phyloP scores from a whole-genome alignment of 2,113 vertebrate species.

The Tichodroma muraria region DNA sequence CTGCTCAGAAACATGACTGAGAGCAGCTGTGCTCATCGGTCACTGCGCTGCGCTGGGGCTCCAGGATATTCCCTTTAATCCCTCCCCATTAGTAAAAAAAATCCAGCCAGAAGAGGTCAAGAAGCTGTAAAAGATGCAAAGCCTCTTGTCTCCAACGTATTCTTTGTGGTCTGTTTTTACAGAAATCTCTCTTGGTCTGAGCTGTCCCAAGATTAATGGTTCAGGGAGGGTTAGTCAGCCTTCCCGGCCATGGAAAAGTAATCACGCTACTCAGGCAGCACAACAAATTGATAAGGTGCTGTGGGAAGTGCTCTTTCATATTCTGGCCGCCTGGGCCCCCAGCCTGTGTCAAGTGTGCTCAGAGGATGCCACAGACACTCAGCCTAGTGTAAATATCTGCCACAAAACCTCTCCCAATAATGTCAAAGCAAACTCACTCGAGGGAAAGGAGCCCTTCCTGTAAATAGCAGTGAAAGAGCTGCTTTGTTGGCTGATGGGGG shows the following conservation, averaged over 20 bases:
- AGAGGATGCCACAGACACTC: not conserved
- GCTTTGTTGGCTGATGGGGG: not conserved
- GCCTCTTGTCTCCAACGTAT: not conserved
- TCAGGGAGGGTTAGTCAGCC: not conserved
- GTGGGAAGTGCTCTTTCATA: not conserved
- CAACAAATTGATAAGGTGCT: conserved; percentile 25
- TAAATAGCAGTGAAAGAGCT: not conserved
- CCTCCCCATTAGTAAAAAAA: conserved; percentile 2
- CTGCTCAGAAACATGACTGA: not conserved
- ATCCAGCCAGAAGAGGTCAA: not conserved
- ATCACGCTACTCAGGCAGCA: not conserved
- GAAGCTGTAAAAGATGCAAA: conserved; percentile 27
- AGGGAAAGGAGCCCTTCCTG: not conserved
- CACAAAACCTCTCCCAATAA: not conserved
- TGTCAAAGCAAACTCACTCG: not conserved
- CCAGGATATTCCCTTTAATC: not conserved
- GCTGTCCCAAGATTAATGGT: conserved; percentile 19
- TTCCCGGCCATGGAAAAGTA: not conserved
- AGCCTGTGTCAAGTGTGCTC: not conserved
- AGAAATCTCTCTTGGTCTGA: conserved; percentile 1
- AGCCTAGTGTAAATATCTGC: not conserved
- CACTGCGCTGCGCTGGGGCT: not conserved
- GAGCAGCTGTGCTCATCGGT: not conserved
- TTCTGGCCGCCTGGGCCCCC: not conserved
- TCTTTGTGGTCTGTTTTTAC: conserved; percentile 32